Conservation (phyloP, 2,113 vertebrate genomes). For the Malurus melanocephalus region DNA sequence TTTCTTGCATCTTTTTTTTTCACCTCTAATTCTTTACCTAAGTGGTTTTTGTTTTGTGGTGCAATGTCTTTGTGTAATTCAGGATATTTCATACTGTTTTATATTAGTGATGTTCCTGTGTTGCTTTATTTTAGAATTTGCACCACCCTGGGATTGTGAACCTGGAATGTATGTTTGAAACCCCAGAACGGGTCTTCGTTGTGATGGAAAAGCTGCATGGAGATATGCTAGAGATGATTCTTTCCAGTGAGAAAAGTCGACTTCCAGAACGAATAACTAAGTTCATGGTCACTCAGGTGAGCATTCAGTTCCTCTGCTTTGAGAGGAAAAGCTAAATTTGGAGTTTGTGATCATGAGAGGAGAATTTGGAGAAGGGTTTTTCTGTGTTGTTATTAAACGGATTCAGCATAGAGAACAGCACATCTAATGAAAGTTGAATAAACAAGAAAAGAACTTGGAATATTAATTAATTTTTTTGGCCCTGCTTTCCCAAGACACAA, state of each 20-base stretch:
- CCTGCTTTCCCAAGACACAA: not conserved
- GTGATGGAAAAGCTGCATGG: slow-evolving; percentile 99
- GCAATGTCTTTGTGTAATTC: not conserved
- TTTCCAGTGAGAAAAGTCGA: slow-evolving; percentile 96
- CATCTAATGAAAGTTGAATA: not conserved
- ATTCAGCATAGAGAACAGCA: not conserved
- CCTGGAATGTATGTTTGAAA: slow-evolving; percentile 99
- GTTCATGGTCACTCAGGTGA: slow-evolving; percentile 96
- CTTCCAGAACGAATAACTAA: slow-evolving; percentile 96
- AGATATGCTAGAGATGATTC: slow-evolving; percentile 98
- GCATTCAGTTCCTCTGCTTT: not conserved
- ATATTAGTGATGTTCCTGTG: not conserved
- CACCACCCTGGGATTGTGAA: slow-evolving; percentile 98
- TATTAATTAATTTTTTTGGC: not conserved
- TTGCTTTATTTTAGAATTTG: slow-evolving; percentile 82
- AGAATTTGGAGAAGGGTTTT: not conserved
- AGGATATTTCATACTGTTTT: not conserved
- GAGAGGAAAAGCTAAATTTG: not conserved
- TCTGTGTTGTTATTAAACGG: not conserved
- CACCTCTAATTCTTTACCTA: not conserved
- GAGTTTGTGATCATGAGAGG: not conserved
- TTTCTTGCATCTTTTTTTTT: not conserved
- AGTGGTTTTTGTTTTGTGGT: not conserved
- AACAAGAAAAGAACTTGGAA: not conserved
- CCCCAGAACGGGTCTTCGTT: slow-evolving; percentile 94